Conservation (phyloP, 2,113 vertebrate species). For the Odocoileus hemionus region DNA sequence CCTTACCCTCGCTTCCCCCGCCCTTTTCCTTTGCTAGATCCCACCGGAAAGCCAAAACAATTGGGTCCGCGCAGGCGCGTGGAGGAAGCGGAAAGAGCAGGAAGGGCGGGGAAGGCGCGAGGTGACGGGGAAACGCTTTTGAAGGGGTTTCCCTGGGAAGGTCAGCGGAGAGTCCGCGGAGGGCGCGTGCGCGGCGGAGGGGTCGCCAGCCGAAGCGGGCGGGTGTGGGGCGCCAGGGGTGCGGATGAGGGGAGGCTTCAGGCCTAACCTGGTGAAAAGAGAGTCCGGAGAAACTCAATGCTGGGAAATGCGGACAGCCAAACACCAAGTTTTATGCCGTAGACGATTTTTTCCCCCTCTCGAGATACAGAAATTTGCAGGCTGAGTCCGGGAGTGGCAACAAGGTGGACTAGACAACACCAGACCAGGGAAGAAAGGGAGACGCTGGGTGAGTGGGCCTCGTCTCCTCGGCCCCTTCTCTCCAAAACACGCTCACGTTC, state of each 20-base stretch:
- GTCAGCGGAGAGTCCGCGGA: background rate
- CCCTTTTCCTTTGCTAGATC: conserved; percentile 1
- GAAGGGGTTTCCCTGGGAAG: background rate
- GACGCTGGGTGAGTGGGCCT: background rate
- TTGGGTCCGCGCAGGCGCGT: conserved; percentile 63
- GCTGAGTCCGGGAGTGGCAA: background rate
- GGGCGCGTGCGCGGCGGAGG: background rate
- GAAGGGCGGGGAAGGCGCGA: background rate
- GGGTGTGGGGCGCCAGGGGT: background rate
- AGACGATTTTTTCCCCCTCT: background rate
- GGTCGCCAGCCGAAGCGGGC: accelerated
- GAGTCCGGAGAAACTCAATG: no score
- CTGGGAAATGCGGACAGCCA: background rate
- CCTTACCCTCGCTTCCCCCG: background rate
- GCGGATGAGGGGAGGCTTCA: no score
- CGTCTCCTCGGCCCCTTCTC: background rate
- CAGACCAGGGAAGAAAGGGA: background rate
- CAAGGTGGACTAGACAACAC: background rate
- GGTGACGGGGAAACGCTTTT: background rate
- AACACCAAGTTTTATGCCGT: background rate
- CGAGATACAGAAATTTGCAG: background rate
- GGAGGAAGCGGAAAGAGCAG: conserved; percentile 47
- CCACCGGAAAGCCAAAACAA: conserved; percentile 72
- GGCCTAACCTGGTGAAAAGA: background rate
- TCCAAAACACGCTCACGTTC: background rate